Evolutionary conservation across 2,888 invertebrate species (phyloP), one percentile per base, ranked within the genome.

Genomic region (Stenolophus ochropezus): DNA sequence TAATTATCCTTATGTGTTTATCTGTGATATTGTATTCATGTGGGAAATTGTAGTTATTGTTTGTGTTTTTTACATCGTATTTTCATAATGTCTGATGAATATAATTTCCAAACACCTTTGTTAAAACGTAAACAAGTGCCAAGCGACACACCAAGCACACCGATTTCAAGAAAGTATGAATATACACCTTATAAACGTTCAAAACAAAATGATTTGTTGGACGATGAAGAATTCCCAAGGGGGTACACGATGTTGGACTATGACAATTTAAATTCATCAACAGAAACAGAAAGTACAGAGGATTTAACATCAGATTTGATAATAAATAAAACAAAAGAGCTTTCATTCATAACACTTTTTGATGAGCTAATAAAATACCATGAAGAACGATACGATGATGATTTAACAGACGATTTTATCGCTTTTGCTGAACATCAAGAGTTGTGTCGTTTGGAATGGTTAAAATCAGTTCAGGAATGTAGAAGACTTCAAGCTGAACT

Each of bases 401-500:
- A 79, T 23, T 53, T 79, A 33, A 79, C 71, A n/a, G 79, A 79
- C 16, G 69, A 71, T 14, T 79, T 79, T 51, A 25, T 79, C 3
- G 69, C 16, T 11, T 79, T 79, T 33, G 79, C 79, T 20, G 79
- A 79, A 79, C 79, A 71, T 20, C 79, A 79, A 79, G 79, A 79
- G 53, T 16, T 49, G 11, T 79, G 79, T 27, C 51, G 79, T 2
- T 8, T 51, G 21, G 79, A 79, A 85, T 95, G 94, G 93, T 88
- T 92, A 0, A 91, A 92, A 0, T 92, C 94, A 0, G 93, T 94
- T 42, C 91, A 92, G 4, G 96, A 97, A 86, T 93, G 94, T n/a
- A 90, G 91, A 53, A 91, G 95, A 0, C 90, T 96, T 18, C 94
- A 95, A 85, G 90, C 91, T 0, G 93, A 94, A 85, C 88, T 96